Evolutionary conservation across 2,888 invertebrate species (phyloP).

Genomic region (Autographa gamma): DNA sequence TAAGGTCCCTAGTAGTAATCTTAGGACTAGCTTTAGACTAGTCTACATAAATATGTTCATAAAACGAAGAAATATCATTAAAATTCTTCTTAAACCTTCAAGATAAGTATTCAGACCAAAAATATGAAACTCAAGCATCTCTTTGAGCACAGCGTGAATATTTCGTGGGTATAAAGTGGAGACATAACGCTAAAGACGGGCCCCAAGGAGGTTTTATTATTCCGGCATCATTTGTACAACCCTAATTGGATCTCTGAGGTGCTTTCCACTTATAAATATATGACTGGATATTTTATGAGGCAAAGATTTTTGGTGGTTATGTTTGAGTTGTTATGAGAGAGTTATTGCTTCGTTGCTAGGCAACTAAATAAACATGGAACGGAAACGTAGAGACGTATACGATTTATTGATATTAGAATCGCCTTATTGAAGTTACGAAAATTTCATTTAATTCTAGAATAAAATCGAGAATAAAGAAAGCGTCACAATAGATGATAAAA

Average conservation of each 20-base stretch:
- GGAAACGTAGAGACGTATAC: background rate
- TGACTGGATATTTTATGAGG: background rate
- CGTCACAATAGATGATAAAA: too few relatives aligned
- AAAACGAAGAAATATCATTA: background rate
- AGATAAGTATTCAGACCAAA: constrained; percentile 11
- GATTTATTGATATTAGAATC: too few relatives aligned
- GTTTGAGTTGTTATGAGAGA: background rate
- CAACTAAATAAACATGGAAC: background rate
- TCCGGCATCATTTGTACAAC: constrained; percentile 42
- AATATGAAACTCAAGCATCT: constrained; percentile 12
- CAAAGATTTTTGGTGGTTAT: background rate
- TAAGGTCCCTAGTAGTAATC: too few relatives aligned
- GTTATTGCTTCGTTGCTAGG: background rate
- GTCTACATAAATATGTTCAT: background rate
- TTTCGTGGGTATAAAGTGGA: constrained; percentile 11
- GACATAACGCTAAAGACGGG: constrained; percentile 27
- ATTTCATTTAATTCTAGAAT: too few relatives aligned
- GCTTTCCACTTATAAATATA: constrained; percentile 27
- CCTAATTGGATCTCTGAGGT: constrained; percentile 47
- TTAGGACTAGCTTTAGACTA: too few relatives aligned
- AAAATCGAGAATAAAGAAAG: too few relatives aligned
- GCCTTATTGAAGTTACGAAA: too few relatives aligned
- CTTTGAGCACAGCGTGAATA: constrained; percentile 16
- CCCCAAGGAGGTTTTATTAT: constrained; percentile 27
- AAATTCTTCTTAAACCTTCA: background rate